These are phyloP conservation scores for Heliothis virescens DNA, from an alignment of 1,140 invertebrate genomes.

Conservation along the genomic window DNA sequence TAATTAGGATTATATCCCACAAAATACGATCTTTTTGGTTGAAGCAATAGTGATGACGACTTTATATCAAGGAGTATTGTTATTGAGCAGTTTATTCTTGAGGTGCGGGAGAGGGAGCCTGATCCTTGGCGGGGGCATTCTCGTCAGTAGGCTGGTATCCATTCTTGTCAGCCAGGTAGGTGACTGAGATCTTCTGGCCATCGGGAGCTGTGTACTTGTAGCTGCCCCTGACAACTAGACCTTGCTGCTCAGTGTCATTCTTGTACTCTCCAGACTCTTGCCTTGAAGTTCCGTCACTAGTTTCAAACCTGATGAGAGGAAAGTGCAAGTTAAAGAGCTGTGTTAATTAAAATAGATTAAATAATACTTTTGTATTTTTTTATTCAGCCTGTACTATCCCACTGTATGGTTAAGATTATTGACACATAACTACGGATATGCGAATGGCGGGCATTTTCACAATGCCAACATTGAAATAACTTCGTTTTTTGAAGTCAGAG, in stretches of 20 bases:
- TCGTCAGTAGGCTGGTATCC: conserved; percentile 89
- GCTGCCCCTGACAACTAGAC: conserved; percentile 87
- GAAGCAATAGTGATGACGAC: not conserved
- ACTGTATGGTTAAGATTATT: no score
- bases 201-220: conserved; percentile 90
- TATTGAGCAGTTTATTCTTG: conserved; percentile 54
- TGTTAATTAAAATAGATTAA: no score
- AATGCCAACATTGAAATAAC: no score
- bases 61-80: not conserved
- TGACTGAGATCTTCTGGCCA: conserved; percentile 88
- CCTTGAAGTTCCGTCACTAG: conserved; percentile 89
- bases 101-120: conserved; percentile 52
- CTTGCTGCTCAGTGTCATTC: conserved; percentile 87
- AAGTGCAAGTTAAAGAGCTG: no score
- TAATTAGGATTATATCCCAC: not conserved
- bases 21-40: conserved; percentile 47
- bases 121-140: conserved; percentile 51
- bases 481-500: no score
- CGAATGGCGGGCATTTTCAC: no score
- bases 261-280: conserved; percentile 88
- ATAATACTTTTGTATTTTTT: no score
- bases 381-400: no score
- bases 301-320: conserved; percentile 86
- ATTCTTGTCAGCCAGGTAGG: conserved; percentile 91
- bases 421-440: no score